Evolutionary conservation across 2,888 invertebrate species (phyloP).

Genomic region (Gibbula magus): DNA sequence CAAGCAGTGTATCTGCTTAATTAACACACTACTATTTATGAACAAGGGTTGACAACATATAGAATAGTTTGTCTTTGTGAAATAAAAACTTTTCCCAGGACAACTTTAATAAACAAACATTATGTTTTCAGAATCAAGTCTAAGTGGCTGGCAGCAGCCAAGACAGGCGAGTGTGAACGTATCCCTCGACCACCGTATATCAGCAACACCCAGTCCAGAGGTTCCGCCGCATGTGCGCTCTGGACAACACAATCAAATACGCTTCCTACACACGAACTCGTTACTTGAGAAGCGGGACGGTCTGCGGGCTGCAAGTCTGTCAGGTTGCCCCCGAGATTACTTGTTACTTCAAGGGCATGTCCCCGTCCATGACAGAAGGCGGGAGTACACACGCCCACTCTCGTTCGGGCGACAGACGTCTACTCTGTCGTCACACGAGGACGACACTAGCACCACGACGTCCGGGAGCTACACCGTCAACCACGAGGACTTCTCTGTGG

Average conservation of each 20-base stretch:
- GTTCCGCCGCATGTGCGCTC: neutral
- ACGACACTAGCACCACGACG: slow-evolving; percentile 58
- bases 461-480: slow-evolving; percentile 61
- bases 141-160: neutral
- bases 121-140: neutral
- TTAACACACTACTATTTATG: too few relatives aligned
- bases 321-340: neutral
- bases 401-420: slow-evolving; percentile 21
- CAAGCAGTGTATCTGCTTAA: too few relatives aligned
- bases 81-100: too few relatives aligned
- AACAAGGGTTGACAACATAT: too few relatives aligned
- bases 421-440: slow-evolving; percentile 50
- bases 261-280: slow-evolving; percentile 15
- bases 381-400: neutral
- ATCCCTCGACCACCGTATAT: neutral
- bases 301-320: neutral
- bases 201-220: neutral
- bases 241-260: neutral
- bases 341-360: neutral
- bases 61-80: too few relatives aligned
- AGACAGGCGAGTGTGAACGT: neutral
- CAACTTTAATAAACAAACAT: neutral
- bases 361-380: slow-evolving; percentile 7
- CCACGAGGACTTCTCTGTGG: slow-evolving; percentile 46
- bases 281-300: neutral